Percentiles rank a stretch among this genome's conserved stretches.
Evolutionary conservation across 2,113 vertebrate species (phyloP).

Genomic region (Columbina picui): DNA sequence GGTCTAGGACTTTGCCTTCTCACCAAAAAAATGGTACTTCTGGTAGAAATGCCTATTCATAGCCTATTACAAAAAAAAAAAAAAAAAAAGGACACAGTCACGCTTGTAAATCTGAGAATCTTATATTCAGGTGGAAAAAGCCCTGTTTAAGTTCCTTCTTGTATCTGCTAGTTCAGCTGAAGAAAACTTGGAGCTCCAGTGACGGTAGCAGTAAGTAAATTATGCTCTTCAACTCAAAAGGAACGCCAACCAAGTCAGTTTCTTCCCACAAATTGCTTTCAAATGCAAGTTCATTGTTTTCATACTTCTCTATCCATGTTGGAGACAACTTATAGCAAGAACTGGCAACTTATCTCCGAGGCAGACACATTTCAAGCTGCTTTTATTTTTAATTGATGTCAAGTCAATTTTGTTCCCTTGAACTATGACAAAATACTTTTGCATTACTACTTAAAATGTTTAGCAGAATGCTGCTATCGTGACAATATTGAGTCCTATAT

Average conservation of each 20-base stretch:
- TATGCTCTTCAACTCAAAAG: not conserved
- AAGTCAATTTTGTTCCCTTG: not conserved
- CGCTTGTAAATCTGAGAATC: not conserved
- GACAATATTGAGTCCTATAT: not conserved
- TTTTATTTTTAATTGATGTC: not conserved
- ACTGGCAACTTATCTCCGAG: not conserved
- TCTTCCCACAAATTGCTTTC: not conserved
- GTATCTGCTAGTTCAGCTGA: not conserved
- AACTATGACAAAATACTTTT: not conserved
- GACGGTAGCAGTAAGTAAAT: not conserved
- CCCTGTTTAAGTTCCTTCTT: not conserved
- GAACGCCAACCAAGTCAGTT: not conserved
- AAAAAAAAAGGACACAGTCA: not conserved
- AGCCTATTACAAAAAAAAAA: not conserved
- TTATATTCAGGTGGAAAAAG: not conserved
- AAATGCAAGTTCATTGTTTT: not conserved
- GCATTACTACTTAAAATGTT: not conserved
- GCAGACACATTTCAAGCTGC: not conserved
- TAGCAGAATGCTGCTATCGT: not conserved
- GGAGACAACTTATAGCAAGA: not conserved
- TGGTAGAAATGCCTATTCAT: not conserved
- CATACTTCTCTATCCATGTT: not conserved
- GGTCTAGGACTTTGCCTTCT: not conserved
- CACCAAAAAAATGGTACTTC: not conserved
- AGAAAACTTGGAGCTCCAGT: not conserved